Base-by-base conservation (phyloP, 2,113 vertebrate species). In the Pantherophis guttatus region DNA sequence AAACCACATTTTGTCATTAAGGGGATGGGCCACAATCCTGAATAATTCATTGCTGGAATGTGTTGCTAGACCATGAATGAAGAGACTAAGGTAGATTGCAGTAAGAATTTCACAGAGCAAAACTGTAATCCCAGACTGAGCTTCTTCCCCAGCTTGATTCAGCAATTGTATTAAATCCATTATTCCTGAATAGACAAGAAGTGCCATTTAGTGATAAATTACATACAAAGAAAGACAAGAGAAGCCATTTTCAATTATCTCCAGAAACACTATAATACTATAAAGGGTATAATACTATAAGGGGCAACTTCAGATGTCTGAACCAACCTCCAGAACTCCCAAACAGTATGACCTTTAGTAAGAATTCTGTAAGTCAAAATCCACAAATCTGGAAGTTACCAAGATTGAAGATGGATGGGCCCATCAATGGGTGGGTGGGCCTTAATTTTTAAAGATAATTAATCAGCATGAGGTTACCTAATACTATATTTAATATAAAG, bases 21-120 rank as follows among this genome's bases (percentile, higher is more conserved):
- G 98, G n/a, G 99, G 98, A 96, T 99, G 99, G 91, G 98, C 98
- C 94, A 98, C 97, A 91, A 99, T 98, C 94, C 98, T 98, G 95
- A 98, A 99, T 21, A 99, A 97, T 95, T 99, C 98, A 85, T 98
- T 98, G 97, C 98, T 98, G 92, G 99, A 99, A 98, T 99, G 99
- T 85, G 98, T 99, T 96, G 99, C 99, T 95, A 99, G 97, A 94
- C 99, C 99, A 95, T 99, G 99, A 94, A 98, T 98, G 96, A 99
- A 99, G 19, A 99, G 98, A 96, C 99, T 99, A 95, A 99, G 98
- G 97, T 98, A 99, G 50, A 99, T 98, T 0, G 99, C 99, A 70
- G 99, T 99, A 92, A 99, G 97, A 97, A 99, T 98, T 98, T 99
- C 99, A 95, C 99, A 99, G 53, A 99, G 98, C 88, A 99, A 97